Base-by-base conservation (phyloP, 1,140 invertebrate species). In the Meloidogyne hapla region DNA sequence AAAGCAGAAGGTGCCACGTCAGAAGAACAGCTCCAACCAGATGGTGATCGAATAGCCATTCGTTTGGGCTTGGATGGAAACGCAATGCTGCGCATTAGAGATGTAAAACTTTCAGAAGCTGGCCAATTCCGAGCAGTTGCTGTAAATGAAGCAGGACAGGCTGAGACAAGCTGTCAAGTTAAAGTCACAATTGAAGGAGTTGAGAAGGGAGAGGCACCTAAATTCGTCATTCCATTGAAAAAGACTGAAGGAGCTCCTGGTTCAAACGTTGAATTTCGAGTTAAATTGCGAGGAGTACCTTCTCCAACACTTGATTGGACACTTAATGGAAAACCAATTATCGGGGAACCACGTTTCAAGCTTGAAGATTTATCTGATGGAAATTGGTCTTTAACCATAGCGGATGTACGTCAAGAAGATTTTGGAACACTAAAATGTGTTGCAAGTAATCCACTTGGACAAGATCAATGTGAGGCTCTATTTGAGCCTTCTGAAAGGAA, bases 41-140 rank as follows among this genome's bases (percentile, higher is more conserved):
- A 81, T 64, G 71, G 40, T n/a, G 84, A 86, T 64, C 73, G 84
- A 25, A 80, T 86, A 48, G 73, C 81, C 23, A 92, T 94, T 88
- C 92, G 94, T 79, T 91, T 91, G 72, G 94, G 95, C 87, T 91
- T 90, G 1, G 92, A 92, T 25, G 93, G 93, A 26, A 90, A 95
- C 8, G 88, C 95, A 5, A 90, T 94, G 10, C 89, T 96, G 0
- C 91, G 91, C 45, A 87, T 90, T 26, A 81, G 90, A 28, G 91
- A 92, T 77, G 23, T 73, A 91, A 93, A 1, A 91, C 82, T 88
- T 25, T 88, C 90, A 68, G 94, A 96, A 88, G 91, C 93, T 13
- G 94, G 93, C 23, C 90, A 91, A 74, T 96, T 96, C 87, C 90
- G 75, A 28, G 69, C 76, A 12, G 79, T 74, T 10, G 83, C 81